Evolutionary conservation across 2,888 invertebrate genomes (phyloP), one percentile per base, ranked within the genome.

Genomic region (Hemicrepidius hirtus): DNA sequence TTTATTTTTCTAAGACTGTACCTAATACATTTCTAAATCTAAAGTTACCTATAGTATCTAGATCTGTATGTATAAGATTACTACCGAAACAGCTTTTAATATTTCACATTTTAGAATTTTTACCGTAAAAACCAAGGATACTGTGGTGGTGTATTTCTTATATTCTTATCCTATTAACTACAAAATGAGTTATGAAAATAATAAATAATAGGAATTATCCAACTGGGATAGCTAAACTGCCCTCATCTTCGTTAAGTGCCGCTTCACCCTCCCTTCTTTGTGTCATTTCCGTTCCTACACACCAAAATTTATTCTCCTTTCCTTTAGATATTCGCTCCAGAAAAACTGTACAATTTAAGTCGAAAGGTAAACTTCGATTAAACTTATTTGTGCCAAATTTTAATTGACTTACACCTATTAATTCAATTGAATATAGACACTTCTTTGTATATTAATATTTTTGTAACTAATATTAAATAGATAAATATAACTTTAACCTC

Each of bases 191-290:
- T 63, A 64, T 69, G 64, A 69, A 70, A 70, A 65, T 65, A 70
- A 70, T 70, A 70, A 70, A 65, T 70, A 70, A 70, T 64, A 55
- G 57, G 46, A 64, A 70, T 70, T 70, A 70, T 46, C 64, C 70
- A 55, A 57, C 70, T 55, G 70, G 70, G 70, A 70, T 65, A 64
- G 64, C 70, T 70, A 64, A 70, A 70, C 55, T 70, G 70, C 28
- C 57, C 70, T 65, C 63, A 46, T 70, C 70, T 70, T 64, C 55
- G 70, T 70, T 70, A 65, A 64, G 70, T 70, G 55, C 44, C 37
- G 46, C 16, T 70, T 65, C 35, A 46, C 46, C 53, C 60, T 68
- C 63, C 46, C 24, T 64, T 59, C 44, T 59, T 57, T 64, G 44
- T 70, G 64, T 64, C 64, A 70, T 28, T 44, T 55, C 20, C 46